phyloP scores from a whole-genome alignment of 2,797 vertebrate genomes.

The Channa striata region DNA sequence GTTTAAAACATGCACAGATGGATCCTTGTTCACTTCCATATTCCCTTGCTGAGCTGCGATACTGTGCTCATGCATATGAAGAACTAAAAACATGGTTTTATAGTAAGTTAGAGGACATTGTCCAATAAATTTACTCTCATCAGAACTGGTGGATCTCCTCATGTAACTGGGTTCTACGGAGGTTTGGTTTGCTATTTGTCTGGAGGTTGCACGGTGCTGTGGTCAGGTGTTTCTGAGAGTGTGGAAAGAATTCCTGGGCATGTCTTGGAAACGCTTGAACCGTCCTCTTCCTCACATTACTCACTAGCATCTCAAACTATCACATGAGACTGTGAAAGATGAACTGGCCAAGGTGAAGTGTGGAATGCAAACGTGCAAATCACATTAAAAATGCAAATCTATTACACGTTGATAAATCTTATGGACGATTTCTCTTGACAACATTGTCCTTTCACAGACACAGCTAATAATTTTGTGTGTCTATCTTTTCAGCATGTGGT shows the following conservation, averaged over 20 bases:
- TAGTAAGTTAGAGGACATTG: too few species aligned
- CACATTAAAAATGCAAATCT: too few species aligned
- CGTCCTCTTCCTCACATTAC: conserved; percentile 59
- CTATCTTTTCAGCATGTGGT: conserved; percentile 59
- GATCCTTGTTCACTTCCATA: background rate
- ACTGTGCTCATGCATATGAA: background rate
- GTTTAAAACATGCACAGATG: conserved; percentile 22
- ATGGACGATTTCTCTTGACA: too few species aligned
- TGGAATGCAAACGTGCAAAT: too few species aligned
- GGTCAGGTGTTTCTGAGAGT: conserved; percentile 64
- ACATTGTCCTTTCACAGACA: conserved; percentile 4
- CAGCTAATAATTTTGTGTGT: background rate
- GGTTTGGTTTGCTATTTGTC: conserved; percentile 42
- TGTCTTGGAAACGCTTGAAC: conserved; percentile 61
- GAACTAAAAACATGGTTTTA: background rate
- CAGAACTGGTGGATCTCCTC: conserved; percentile 13
- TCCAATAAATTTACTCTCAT: background rate
- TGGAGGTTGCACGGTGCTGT: conserved; percentile 32
- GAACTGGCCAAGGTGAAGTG: too few species aligned
- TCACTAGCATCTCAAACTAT: conserved; percentile 57
- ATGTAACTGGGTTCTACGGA: too few species aligned
- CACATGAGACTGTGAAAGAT: too few species aligned
- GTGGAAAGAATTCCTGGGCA: conserved; percentile 61
- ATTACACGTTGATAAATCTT: too few species aligned
- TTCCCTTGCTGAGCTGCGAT: background rate